Base-by-base conservation (phyloP, 2,797 vertebrate species). In the Acipenser ruthenus region DNA sequence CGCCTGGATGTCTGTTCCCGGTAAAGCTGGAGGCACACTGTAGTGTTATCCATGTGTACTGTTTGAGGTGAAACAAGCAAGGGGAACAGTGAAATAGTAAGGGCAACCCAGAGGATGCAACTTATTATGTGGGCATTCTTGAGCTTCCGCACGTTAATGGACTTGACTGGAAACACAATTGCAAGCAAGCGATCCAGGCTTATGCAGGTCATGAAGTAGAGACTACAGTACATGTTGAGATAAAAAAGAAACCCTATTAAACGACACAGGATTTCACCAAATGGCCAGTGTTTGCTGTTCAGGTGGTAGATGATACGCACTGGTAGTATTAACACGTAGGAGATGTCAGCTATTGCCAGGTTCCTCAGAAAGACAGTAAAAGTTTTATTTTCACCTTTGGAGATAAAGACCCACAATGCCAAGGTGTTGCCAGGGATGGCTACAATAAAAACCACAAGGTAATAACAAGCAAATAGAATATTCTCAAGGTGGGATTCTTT, bases 211-310 rank as follows among this genome's bases (percentile, higher is more conserved):
- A 89, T 88, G 9, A 89, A 67, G 64, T 83, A 90, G 48, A 90
- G 72, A 69, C 88, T 90, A 73, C 86, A 84, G 73, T 90, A 89
- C 81, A 90, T 82, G 77, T 90, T 91, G 0, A 89, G 66, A 67
- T 86, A 88, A 66, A 91, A 89, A 11, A 91, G 78, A 73, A 88
- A 90, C 63, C 86, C 85, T 9, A 77, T 75, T 6, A 88, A 10
- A 3, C 78, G 77, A 73, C 89, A 90, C 4, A 73, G 13, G 1
- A 72, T 49, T 18, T 77, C 66, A 4, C 85, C 87, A 50, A 90
- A 80, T 6, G 77, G 79, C 89, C 89, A 89, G 74, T 77, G 58
- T 63, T 68, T 70, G 7, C 74, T 67, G 10, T 68, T 83, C 1
- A 86, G 69, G 52, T 91, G 89, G 74, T 88, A 90, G 70, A 83